phyloP scores from a whole-genome alignment of 2,888 invertebrate genomes.

The Campoletis raptor region DNA sequence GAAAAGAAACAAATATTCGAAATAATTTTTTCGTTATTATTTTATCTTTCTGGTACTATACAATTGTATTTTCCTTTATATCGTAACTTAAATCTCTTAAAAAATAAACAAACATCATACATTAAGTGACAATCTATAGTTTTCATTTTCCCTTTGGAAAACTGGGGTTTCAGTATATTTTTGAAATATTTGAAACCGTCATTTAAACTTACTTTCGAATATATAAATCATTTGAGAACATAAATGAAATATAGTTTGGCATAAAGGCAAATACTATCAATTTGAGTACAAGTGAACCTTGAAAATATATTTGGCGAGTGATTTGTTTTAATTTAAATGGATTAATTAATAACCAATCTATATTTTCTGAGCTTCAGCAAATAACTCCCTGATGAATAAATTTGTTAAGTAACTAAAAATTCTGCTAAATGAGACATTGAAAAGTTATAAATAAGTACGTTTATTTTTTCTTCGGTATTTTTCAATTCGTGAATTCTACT shows the following conservation, averaged over 20 bases:
- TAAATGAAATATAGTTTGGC: background rate
- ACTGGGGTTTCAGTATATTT: background rate
- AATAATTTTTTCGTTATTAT: background rate
- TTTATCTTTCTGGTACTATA: background rate
- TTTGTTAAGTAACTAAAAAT: background rate
- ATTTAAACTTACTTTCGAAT: background rate
- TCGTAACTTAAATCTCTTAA: background rate
- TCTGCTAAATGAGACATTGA: background rate
- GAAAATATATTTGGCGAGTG: background rate
- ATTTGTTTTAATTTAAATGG: background rate
- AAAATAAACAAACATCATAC: background rate
- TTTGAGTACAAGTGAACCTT: background rate
- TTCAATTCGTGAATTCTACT: background rate
- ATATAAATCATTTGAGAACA: background rate
- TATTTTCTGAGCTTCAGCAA: background rate
- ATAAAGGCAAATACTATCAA: conserved; percentile 7
- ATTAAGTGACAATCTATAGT: background rate
- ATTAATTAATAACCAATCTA: background rate
- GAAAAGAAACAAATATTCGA: background rate
- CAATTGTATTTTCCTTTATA: background rate
- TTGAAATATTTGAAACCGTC: background rate
- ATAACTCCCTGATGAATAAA: too few relatives aligned
- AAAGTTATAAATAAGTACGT: background rate
- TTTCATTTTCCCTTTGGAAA: background rate
- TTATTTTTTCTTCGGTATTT: background rate